Conservation (phyloP, 2,113 vertebrate genomes). For the Engystomops pustulosus region DNA sequence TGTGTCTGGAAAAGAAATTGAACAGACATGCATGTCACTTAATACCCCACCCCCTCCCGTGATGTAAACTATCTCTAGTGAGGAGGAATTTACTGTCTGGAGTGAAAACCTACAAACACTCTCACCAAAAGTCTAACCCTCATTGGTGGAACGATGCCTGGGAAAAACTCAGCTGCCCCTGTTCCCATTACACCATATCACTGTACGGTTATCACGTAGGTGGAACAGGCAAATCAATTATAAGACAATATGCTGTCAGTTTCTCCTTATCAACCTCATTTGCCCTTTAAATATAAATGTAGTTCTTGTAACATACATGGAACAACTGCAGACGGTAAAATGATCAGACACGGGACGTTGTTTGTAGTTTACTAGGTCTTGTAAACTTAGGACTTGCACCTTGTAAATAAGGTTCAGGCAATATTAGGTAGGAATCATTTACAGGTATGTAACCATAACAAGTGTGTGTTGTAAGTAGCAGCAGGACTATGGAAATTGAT, state of each 20-base stretch:
- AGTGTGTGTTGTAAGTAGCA: no score
- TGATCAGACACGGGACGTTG: neutral
- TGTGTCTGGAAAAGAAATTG: slow-evolving; percentile 56
- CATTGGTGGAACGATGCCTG: slow-evolving; percentile 26
- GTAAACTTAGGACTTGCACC: neutral
- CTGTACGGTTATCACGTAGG: slow-evolving; percentile 51
- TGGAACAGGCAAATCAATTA: slow-evolving; percentile 52
- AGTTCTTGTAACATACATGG: neutral
- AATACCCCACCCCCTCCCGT: slow-evolving; percentile 52
- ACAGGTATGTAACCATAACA: no score
- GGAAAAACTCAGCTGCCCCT: slow-evolving; percentile 22
- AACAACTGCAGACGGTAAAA: neutral
- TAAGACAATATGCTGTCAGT: slow-evolving; percentile 24
- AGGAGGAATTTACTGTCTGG: slow-evolving; percentile 36
- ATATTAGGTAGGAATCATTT: no score
- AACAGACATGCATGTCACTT: slow-evolving; percentile 58
- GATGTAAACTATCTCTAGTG: slow-evolving; percentile 51
- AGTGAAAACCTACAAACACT: slow-evolving; percentile 28
- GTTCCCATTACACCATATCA: slow-evolving; percentile 48
- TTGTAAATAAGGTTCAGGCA: no score
- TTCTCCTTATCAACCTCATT: slow-evolving; percentile 16
- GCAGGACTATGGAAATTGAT: no score
- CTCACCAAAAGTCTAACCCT: neutral
- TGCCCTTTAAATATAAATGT: slow-evolving; percentile 1
- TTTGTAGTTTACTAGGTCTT: neutral